Conservation (phyloP, 2,113 vertebrate genomes). For the Leptobrachium leishanense region DNA sequence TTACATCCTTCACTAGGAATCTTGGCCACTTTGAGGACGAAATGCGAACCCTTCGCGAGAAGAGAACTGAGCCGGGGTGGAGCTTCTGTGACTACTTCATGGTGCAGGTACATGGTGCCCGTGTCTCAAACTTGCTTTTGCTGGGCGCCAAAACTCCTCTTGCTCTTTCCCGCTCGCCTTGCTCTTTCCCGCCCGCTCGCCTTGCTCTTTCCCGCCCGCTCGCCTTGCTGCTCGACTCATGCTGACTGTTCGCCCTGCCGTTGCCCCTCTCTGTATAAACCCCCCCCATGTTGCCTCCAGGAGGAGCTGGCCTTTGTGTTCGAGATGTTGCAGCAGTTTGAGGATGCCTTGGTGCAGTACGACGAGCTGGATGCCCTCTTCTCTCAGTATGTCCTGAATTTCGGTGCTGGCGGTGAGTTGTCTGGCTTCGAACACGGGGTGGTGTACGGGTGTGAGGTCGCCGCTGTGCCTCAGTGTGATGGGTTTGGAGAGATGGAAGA, state of each 20-base stretch:
- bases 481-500: too few relatives aligned
- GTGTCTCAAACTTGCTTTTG: too few relatives aligned
- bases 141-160: not conserved
- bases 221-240: not conserved
- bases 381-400: slow-evolving; percentile 97
- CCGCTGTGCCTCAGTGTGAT: too few relatives aligned
- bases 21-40: slow-evolving; percentile 96
- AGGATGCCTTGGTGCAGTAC: slow-evolving; percentile 95
- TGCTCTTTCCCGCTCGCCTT: not conserved
- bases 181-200: not conserved
- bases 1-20: slow-evolving; percentile 98
- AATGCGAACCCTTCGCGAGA: slow-evolving; percentile 94
- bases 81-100: slow-evolving; percentile 99
- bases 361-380: slow-evolving; percentile 98
- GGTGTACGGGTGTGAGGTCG: too few relatives aligned
- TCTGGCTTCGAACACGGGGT: too few relatives aligned
- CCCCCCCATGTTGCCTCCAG: slow-evolving; percentile 57
- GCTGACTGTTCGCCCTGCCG: not conserved
- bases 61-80: slow-evolving; percentile 95
- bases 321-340: slow-evolving; percentile 98
- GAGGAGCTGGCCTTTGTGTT: slow-evolving; percentile 98
- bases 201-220: not conserved
- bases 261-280: too few relatives aligned
- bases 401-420: slow-evolving; percentile 89
- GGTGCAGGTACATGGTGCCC: slow-evolving; percentile 82